Evolutionary conservation across 92 coral and sea anemone species (phyloP), one percentile per base, ranked within the genome.

Genomic region (Blastomussa wellsi): DNA sequence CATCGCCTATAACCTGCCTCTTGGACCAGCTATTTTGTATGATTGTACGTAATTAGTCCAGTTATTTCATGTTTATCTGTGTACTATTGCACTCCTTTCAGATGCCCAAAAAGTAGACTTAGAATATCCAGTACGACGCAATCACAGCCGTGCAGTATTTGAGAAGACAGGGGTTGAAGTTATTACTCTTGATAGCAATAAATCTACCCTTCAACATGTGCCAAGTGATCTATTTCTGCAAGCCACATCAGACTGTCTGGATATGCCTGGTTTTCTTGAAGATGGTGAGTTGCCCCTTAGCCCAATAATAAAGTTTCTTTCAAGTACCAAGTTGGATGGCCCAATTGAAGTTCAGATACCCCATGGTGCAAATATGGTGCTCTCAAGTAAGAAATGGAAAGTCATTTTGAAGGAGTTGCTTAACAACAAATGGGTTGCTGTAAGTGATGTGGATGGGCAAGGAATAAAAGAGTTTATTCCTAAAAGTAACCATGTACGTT

Each of bases 401-500:
- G 13, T 82, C 59, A 73, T 15, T 7, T 41, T 82, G 17, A 82
- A 82, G 59, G 72, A 52, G 57, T 13, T 82, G 10, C 38, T 16
- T 9, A 82, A 82, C 22, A 28, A 59, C 53, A 28, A 28, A 13
- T 82, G 86, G 86, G 24, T 80, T 32, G 35, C 0, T 44, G 67
- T 72, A 1, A 72, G 20, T 26, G 52, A 33, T 15, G 52, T 80
- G 36, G 36, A 32, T 49, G 33, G 81, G 9, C 41, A 44, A 6
- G 47, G 32, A 20, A 68, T 80, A 19, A 10, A 29, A 33, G 26
- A 80, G 8, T 67, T 80, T 20, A 19, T 68, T 20, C 19, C 76
- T 22, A 48, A 69, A 67, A 80, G 66, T 35, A 90, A 90, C 53
- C 80, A 90, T 29, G 84, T 82, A 6, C 62, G 78, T 14, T 90